These are phyloP conservation scores for Orchesella cincta DNA, from an alignment of 1,140 invertebrate genomes.

Conservation along the genomic window DNA sequence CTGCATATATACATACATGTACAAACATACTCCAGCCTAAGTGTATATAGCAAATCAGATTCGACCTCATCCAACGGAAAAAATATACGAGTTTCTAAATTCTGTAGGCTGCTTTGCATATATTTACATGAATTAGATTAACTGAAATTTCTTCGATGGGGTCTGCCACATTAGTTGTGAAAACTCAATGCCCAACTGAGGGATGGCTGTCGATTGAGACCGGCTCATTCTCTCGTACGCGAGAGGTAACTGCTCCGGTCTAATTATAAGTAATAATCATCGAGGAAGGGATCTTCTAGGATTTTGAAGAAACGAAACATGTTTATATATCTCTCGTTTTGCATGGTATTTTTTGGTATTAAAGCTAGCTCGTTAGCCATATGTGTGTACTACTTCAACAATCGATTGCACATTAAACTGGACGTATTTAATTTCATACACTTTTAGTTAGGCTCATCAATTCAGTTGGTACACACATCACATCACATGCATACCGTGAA, in stretches of 20 bases:
- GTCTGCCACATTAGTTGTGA: not conserved
- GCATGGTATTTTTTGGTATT: too few species aligned
- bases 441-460: too few species aligned
- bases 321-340: not conserved
- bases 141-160: not conserved
- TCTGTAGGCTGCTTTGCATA: not conserved
- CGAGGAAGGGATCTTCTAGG: not conserved
- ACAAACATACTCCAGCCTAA: not conserved
- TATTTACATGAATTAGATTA: not conserved
- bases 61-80: not conserved
- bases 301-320: not conserved
- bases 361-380: too few species aligned
- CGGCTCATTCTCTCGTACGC: not conserved
- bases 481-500: too few species aligned
- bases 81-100: not conserved
- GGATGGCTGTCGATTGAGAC: not conserved
- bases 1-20: too few species aligned
- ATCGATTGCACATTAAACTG: too few species aligned
- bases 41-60: not conserved
- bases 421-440: too few species aligned
- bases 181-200: not conserved
- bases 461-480: too few species aligned
- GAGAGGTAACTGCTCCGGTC: conserved; percentile 7
- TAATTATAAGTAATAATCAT: conserved; percentile 26
- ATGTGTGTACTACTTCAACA: too few species aligned